Base-by-base conservation (phyloP, 2,888 invertebrate species). In the Kuschelorhynchus macadamiae region DNA sequence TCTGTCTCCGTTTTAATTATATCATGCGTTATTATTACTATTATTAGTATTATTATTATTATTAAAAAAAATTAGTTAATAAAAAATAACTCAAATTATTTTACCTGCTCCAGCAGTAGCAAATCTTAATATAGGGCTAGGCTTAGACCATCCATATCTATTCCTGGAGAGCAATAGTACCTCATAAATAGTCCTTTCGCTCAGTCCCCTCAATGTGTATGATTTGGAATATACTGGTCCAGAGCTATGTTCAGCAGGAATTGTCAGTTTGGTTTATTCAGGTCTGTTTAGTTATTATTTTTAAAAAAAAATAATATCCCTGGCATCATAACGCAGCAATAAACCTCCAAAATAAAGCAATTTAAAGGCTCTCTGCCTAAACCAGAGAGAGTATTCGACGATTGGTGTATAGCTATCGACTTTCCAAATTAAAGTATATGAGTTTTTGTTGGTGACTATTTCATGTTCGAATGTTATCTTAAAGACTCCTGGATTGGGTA, bases 81-180 rank as follows among this genome's bases (percentile, higher is more conserved):
- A n/a, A n/a, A n/a, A n/a, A n/a, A n/a, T n/a, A n/a, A n/a, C n/a
- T n/a, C n/a, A n/a, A n/a, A n/a, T n/a, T n/a, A n/a, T 25, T 81
- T 79, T 85, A 93, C 93, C 88, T 83, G 90, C 89, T 20, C 92
- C 91, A 53, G 89, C 88, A 0, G 94, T 94, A 11, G 92, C 89
- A 78, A 95, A 94, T 78, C 91, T 88, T 61, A 92, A 85, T 50
- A 92, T 86, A 1, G 90, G 87, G 9, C 93, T 93, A 0, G 90
- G 90, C 74, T 91, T 91, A 74, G 94, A 94, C 92, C 92, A 93
- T n/a, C 95, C 94, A 76, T 90, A 94, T 76, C 91, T 88, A 82
- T 95, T 95, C 80, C 93, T 88, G 0, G 93, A 92, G n/a, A 90
- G 87, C 1, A 94, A 88, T 0, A 90, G 85, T 0, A 92, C 92